Conservation (phyloP, 2,797 vertebrate species). For the Peromyscus melanophrys region DNA sequence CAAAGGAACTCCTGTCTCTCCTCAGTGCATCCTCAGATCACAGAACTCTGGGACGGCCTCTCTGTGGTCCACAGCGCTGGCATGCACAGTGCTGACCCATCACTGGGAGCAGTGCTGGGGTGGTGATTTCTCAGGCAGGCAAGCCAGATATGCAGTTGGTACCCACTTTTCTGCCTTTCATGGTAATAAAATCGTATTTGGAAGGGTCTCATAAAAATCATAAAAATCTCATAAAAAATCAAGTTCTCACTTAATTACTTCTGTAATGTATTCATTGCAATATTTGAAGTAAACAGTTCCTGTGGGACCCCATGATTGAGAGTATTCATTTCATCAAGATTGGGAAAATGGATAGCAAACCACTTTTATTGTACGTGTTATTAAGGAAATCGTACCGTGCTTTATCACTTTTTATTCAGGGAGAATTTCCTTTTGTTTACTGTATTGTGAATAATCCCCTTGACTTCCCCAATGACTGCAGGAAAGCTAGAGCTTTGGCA, state of each 20-base stretch:
- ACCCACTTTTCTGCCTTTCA: too few relatives aligned
- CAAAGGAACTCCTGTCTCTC: too few relatives aligned
- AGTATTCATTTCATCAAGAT: constrained; percentile 87
- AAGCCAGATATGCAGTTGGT: too few relatives aligned
- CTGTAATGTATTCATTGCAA: constrained; percentile 83
- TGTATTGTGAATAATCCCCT: constrained; percentile 65
- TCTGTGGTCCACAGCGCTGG: too few relatives aligned
- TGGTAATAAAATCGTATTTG: too few relatives aligned
- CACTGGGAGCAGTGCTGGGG: too few relatives aligned
- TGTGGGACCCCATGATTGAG: constrained; percentile 87
- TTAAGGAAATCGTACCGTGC: constrained; percentile 80
- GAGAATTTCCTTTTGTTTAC: constrained; percentile 78
- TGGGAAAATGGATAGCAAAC: constrained; percentile 87
- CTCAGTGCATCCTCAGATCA: too few relatives aligned
- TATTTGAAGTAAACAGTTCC: constrained; percentile 86
- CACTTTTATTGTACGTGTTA: constrained; percentile 86
- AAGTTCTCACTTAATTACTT: constrained; percentile 87
- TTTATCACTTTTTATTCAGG: constrained; percentile 84
- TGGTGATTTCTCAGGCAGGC: too few relatives aligned
- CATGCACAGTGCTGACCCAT: too few relatives aligned
- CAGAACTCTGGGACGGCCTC: too few relatives aligned
- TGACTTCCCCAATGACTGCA: not conserved
- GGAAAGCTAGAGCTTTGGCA: constrained; percentile 53
- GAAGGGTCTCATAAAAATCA: too few relatives aligned
- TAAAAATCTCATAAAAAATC: too few relatives aligned